A percentile compares a stretch with the other conserved stretches of the same genome.
Evolutionary conservation across 1,140 invertebrate genomes (phyloP).

Genomic region (Vollenhovia emeryi): DNA sequence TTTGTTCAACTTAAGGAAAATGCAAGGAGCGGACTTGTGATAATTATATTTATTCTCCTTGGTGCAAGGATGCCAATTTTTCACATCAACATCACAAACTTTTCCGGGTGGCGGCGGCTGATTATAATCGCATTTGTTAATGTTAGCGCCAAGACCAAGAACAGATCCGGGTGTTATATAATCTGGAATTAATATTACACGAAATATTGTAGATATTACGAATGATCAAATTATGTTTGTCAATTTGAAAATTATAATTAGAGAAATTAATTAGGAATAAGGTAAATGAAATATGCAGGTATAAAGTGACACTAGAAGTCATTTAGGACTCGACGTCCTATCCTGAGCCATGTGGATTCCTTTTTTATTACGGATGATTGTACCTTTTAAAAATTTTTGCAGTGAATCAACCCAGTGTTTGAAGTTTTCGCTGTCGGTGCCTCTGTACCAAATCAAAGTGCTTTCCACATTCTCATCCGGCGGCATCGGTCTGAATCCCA

Average conservation of each 20-base stretch:
- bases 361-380: slow-evolving; percentile 65
- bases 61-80: slow-evolving; percentile 89
- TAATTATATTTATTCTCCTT: slow-evolving; percentile 91
- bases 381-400: slow-evolving; percentile 91
- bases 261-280: background rate
- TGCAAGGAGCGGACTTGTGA: slow-evolving; percentile 91
- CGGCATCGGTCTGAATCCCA: slow-evolving; percentile 96
- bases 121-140: slow-evolving; percentile 87
- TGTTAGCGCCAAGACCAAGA: slow-evolving; percentile 86
- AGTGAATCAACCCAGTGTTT: slow-evolving; percentile 92
- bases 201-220: background rate
- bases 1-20: slow-evolving; percentile 94
- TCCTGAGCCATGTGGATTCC: background rate
- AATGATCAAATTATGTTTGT: background rate
- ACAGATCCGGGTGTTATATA: slow-evolving; percentile 87
- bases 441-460: slow-evolving; percentile 97
- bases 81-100: slow-evolving; percentile 88
- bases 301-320: background rate
- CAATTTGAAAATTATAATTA: slow-evolving; percentile 7
- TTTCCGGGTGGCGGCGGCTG: slow-evolving; percentile 84
- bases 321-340: background rate
- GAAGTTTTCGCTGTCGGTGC: slow-evolving; percentile 90
- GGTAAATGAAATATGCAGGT: background rate
- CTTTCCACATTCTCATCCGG: slow-evolving; percentile 93
- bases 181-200: slow-evolving; percentile 77